Evolutionary conservation across 2,113 vertebrate genomes (phyloP).

Genomic region (Vulpes ferrilata): DNA sequence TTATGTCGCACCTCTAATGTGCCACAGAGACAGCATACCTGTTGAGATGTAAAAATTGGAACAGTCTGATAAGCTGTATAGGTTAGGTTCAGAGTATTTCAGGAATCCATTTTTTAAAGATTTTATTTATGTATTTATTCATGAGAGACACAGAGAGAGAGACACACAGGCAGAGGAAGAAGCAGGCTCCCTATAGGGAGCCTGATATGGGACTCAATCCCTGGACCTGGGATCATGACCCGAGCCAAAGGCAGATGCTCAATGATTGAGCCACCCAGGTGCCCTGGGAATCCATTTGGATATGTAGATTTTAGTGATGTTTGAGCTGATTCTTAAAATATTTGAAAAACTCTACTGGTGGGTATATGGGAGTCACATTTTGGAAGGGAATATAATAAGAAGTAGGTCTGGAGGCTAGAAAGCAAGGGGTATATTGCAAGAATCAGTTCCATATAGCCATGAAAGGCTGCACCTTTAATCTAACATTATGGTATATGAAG

Average conservation of each 20-base stretch:
- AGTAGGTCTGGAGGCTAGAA: not conserved
- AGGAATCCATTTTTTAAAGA: not conserved
- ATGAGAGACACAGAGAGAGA: too few species aligned
- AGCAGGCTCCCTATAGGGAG: too few species aligned
- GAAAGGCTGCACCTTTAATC: not conserved
- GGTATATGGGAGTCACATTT: not conserved
- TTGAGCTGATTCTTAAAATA: not conserved
- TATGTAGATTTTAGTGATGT: not conserved
- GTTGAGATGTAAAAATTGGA: not conserved
- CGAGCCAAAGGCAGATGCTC: too few species aligned
- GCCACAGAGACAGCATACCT: not conserved
- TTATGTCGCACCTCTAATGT: not conserved
- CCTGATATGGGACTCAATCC: too few species aligned
- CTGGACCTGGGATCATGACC: too few species aligned
- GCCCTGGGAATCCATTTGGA: not conserved
- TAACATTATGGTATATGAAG: not conserved
- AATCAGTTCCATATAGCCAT: not conserved
- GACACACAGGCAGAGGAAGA: too few species aligned
- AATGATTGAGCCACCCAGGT: too few species aligned
- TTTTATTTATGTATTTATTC: too few species aligned
- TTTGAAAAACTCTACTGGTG: not conserved
- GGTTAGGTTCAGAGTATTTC: not conserved
- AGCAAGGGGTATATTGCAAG: not conserved
- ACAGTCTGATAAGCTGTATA: not conserved
- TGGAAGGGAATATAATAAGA: not conserved